phyloP scores from a whole-genome alignment of 2,888 invertebrate species.

The Augochlorella aurata region DNA sequence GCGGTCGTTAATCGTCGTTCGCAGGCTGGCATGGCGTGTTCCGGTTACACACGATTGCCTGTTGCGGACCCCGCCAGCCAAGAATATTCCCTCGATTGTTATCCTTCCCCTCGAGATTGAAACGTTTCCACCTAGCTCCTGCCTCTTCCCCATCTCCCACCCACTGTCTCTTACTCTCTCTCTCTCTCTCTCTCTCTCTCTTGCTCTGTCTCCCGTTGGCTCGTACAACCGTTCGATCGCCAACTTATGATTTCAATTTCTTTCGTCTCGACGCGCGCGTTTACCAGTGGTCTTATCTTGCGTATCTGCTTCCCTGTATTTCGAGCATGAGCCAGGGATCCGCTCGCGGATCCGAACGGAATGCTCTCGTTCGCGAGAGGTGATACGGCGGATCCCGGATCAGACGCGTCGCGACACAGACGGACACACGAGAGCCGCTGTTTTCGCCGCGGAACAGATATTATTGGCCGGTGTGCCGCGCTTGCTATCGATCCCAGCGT shows the following conservation, averaged over 20 bases:
- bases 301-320: background rate
- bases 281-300: background rate
- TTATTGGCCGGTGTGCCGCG: slow-evolving; percentile 12
- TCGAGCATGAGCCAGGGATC: background rate
- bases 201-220: background rate
- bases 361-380: background rate
- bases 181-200: background rate
- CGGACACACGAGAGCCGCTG: slow-evolving; percentile 4
- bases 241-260: background rate
- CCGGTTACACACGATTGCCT: slow-evolving; percentile 65
- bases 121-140: background rate
- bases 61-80: slow-evolving; percentile 56
- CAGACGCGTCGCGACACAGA: background rate
- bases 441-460: slow-evolving; percentile 14
- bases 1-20: slow-evolving; percentile 54
- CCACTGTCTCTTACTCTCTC: background rate
- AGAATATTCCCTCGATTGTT: slow-evolving; percentile 43
- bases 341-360: background rate
- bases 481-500: slow-evolving; percentile 7
- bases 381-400: background rate
- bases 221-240: slow-evolving; percentile 1
- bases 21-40: slow-evolving; percentile 53
- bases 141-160: background rate
- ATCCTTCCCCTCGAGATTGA: slow-evolving; percentile 8
- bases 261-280: background rate